These are phyloP conservation scores for Vireo altiloquus DNA, from an alignment of 2,113 vertebrate genomes.

Conservation along the genomic window DNA sequence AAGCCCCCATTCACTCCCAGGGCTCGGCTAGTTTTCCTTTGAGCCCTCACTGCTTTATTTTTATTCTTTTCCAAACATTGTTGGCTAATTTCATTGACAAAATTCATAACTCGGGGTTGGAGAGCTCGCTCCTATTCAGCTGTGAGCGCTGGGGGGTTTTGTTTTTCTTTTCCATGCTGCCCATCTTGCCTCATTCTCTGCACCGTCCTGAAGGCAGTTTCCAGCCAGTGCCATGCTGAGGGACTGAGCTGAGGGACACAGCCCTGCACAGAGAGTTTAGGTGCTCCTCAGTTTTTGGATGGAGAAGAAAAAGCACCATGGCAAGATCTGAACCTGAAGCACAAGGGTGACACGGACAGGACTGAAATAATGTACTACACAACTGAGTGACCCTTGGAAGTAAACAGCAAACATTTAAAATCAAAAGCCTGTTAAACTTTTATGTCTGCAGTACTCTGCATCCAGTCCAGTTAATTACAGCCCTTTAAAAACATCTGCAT, in stretches of 20 bases:
- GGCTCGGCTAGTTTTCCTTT: slow-evolving; percentile 23
- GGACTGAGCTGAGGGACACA: neutral
- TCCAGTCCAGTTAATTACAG: slow-evolving; percentile 59
- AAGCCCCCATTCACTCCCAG: slow-evolving; percentile 24
- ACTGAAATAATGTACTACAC: neutral
- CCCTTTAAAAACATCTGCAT: slow-evolving; percentile 67
- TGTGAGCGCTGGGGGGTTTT: neutral
- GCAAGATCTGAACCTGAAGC: neutral
- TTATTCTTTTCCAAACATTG: slow-evolving; percentile 55
- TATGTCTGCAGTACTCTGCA: neutral
- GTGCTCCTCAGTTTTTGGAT: neutral
- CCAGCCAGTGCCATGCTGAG: neutral
- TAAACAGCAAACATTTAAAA: slow-evolving; percentile 21
- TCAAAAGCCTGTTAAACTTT: slow-evolving; percentile 55
- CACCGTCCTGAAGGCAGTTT: neutral
- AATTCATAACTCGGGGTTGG: slow-evolving; percentile 61
- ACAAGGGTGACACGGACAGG: accelerated
- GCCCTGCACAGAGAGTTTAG: neutral
- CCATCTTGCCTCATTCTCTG: neutral
- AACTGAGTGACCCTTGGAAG: slow-evolving; percentile 27
- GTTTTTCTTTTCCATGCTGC: neutral
- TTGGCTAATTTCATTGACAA: slow-evolving; percentile 70
- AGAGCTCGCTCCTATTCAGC: slow-evolving; percentile 53
- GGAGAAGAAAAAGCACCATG: neutral
- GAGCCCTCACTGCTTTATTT: slow-evolving; percentile 41